These are phyloP conservation scores for Blennius ocellaris DNA, from an alignment of 2,113 vertebrate genomes.

Conservation along the genomic window DNA sequence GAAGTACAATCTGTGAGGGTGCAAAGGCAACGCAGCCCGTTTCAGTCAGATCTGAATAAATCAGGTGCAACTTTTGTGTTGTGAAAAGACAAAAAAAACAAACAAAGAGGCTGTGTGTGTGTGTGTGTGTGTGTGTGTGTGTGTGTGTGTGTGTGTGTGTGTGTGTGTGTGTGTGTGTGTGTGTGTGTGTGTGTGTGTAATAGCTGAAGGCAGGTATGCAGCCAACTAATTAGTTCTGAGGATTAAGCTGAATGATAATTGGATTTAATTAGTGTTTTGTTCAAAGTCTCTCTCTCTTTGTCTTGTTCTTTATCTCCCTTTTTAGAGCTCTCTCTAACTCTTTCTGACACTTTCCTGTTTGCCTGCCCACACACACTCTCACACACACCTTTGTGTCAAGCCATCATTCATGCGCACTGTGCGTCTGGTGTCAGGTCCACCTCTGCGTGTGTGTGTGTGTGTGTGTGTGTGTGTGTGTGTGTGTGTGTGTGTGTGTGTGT, in stretches of 20 bases:
- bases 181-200: conserved; percentile 1
- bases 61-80: not conserved
- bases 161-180: not conserved
- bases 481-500: not conserved
- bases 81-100: not conserved
- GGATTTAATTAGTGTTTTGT: conserved; percentile 73
- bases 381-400: conserved; percentile 1
- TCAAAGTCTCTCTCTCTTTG: conserved; percentile 7
- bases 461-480: not conserved
- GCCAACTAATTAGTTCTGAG: conserved; percentile 71
- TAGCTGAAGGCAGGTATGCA: conserved; percentile 53
- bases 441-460: not conserved
- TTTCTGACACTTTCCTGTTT: not conserved
- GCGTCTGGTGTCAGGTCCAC: not conserved
- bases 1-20: too few relatives aligned
- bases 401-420: not conserved
- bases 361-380: not conserved
- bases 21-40: too few relatives aligned
- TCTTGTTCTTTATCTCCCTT: not conserved
- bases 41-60: not conserved
- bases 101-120: not conserved
- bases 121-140: too few relatives aligned
- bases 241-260: conserved; percentile 68
- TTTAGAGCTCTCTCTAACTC: not conserved
- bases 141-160: too few relatives aligned